These are phyloP conservation scores for Trisateles emortualis DNA, from an alignment of 2,888 invertebrate genomes.

Conservation along the genomic window DNA sequence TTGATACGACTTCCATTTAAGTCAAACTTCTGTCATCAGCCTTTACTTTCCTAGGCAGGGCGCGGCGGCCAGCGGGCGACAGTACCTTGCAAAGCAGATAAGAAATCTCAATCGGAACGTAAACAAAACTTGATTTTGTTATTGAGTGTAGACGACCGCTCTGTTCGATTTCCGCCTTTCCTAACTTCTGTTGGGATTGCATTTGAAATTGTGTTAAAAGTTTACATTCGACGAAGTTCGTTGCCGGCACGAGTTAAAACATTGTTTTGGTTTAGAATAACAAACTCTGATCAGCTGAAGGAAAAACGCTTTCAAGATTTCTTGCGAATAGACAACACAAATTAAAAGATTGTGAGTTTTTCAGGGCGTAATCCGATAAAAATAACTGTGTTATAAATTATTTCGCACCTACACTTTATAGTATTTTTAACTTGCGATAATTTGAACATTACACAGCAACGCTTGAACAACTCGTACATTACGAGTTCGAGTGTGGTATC, in stretches of 20 bases:
- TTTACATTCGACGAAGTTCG: slow-evolving; percentile 70
- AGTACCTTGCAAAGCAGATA: slow-evolving; percentile 64
- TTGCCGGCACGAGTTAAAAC: slow-evolving; percentile 59
- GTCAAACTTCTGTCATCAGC: slow-evolving; percentile 83
- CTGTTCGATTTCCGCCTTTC: slow-evolving; percentile 67
- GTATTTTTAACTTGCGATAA: slow-evolving; percentile 30
- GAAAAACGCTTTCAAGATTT: slow-evolving; percentile 38
- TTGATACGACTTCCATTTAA: slow-evolving; percentile 83
- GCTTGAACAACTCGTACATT: slow-evolving; percentile 18
- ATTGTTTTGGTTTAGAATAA: slow-evolving; percentile 65
- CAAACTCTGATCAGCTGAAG: slow-evolving; percentile 60
- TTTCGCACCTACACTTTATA: slow-evolving; percentile 20
- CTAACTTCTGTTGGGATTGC: slow-evolving; percentile 70
- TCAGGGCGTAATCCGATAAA: slow-evolving; percentile 11
- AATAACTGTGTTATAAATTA: slow-evolving; percentile 22
- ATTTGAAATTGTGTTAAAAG: slow-evolving; percentile 77
- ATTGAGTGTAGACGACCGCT: slow-evolving; percentile 61
- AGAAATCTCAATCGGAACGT: slow-evolving; percentile 68
- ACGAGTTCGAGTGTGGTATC: slow-evolving; percentile 11
- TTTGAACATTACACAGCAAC: slow-evolving; percentile 37
- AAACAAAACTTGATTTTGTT: slow-evolving; percentile 77
- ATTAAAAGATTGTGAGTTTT: slow-evolving; percentile 30
- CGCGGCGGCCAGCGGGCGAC: slow-evolving; percentile 52
- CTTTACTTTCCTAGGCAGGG: slow-evolving; percentile 73
- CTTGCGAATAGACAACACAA: slow-evolving; percentile 14